Percentiles rank a stretch among this genome's conserved stretches.
These are phyloP conservation scores for Agonopterix alstromeriana DNA, from an alignment of 2,888 invertebrate genomes.

Conservation along the genomic window DNA sequence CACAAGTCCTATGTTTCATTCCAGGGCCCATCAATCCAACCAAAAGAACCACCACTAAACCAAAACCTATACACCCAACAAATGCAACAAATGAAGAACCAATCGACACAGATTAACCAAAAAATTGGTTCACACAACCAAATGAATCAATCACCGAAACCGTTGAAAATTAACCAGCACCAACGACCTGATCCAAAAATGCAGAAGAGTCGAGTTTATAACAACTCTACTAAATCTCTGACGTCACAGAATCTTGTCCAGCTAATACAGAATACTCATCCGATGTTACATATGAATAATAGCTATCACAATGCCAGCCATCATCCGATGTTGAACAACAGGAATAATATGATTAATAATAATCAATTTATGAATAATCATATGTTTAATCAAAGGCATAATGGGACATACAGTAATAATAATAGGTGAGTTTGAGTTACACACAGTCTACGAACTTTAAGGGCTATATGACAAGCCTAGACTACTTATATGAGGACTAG, in stretches of 20 bases:
- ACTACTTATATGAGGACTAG: too few relatives aligned
- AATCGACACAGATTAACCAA: slow-evolving; percentile 12
- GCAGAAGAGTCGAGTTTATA: slow-evolving; percentile 49
- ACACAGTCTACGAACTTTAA: too few relatives aligned
- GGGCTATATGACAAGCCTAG: too few relatives aligned
- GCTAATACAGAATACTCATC: slow-evolving; percentile 63
- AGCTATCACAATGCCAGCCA: slow-evolving; percentile 63
- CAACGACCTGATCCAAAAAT: slow-evolving; percentile 34
- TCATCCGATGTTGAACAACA: slow-evolving; percentile 55
- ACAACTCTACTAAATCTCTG: slow-evolving; percentile 39
- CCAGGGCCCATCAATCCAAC: slow-evolving; percentile 45
- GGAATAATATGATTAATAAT: slow-evolving; percentile 30
- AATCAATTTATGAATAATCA: slow-evolving; percentile 34
- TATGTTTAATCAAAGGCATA: slow-evolving; percentile 39
- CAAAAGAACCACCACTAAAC: slow-evolving; percentile 25
- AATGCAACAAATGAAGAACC: slow-evolving; percentile 17
- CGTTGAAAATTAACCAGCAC: not conserved
- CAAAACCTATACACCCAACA: slow-evolving; percentile 11
- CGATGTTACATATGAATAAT: slow-evolving; percentile 56
- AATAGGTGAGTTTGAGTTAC: slow-evolving; percentile 26
- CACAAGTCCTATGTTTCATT: slow-evolving; percentile 1
- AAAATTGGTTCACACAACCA: slow-evolving; percentile 11
- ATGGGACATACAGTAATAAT: slow-evolving; percentile 40
- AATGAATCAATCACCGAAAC: slow-evolving; percentile 16
- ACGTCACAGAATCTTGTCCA: slow-evolving; percentile 62